These are phyloP conservation scores for Tribolium freemani DNA, from an alignment of 2,888 invertebrate genomes.

Conservation along the genomic window DNA sequence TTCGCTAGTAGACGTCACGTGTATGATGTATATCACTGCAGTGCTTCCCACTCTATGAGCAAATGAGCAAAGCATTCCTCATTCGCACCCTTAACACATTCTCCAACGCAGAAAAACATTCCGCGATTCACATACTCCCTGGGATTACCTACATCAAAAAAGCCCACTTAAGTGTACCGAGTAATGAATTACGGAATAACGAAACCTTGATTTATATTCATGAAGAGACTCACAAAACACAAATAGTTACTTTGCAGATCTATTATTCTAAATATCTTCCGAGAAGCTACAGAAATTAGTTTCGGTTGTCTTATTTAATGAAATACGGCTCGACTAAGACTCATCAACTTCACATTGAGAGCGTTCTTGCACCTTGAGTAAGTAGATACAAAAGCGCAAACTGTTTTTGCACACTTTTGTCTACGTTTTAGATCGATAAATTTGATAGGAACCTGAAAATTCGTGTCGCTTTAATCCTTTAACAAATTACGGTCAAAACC, in stretches of 20 bases:
- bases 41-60: conserved; percentile 34
- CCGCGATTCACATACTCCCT: background rate
- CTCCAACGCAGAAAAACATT: background rate
- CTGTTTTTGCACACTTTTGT: background rate
- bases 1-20: conserved; percentile 59
- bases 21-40: conserved; percentile 57
- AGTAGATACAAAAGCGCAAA: background rate
- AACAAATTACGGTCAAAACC: conserved; percentile 32
- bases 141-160: background rate
- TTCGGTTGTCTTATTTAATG: conserved; percentile 16
- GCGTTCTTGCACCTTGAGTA: conserved; percentile 16
- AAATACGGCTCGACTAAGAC: conserved; percentile 18
- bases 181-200: background rate
- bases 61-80: conserved; percentile 40
- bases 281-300: conserved; percentile 10
- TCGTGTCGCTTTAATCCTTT: conserved; percentile 16
- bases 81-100: background rate
- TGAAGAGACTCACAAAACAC: background rate
- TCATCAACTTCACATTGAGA: conserved; percentile 13
- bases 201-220: conserved; percentile 13
- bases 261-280: conserved; percentile 12
- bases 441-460: conserved; percentile 8
- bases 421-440: conserved; percentile 5
- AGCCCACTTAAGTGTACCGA: background rate
- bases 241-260: conserved; percentile 6